Evolutionary conservation across 2,113 vertebrate genomes (phyloP), one percentile per base, ranked within the genome.

Genomic region (Caloenas nicobarica): DNA sequence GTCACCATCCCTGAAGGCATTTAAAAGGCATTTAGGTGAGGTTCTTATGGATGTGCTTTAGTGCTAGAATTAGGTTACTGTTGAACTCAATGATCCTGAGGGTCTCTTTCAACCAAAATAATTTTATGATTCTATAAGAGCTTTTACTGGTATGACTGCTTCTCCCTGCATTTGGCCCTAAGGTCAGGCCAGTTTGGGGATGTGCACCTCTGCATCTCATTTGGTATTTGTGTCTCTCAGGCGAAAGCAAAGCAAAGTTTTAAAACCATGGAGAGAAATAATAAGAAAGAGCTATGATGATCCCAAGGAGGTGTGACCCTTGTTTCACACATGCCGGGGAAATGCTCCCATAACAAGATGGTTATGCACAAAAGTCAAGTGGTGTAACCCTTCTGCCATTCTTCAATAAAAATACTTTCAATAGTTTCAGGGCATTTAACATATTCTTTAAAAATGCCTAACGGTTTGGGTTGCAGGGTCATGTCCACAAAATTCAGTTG

Each of bases 381-480:
- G 21, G 10, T n/a, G 5, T 5, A 46, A 29, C 11, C 5, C 10
- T 80, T 80, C 24, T 42, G 36, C 29, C 36, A 74, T 26, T 93
- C 19, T 19, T 54, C 25, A 66, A 81, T 5, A 53, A 60, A 73
- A 81, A 53, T 19, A 79, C 16, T 17, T 46, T 36, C 17, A 21
- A 12, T 19, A 33, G 18, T 58, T 31, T 61, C 0, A 2, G 2
- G 13, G 2, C 14, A 25, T 11, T 13, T 19, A 36, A 31, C 4
- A 9, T 2, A 25, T 58, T 54, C 34, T 78, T n/a, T 48, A 53
- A 56, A 68, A 60, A 6, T 62, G 2, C 13, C 8, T 42, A 19
- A 16, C 6, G 48, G 2, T 2, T 65, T 26, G 16, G 2, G 9
- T 3, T 81, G 10, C 2, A 4, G 15, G 2, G 3, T 15, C 28